These are phyloP conservation scores for Lacerta viridis DNA, from an alignment of 2,797 vertebrate species.

Conservation along the genomic window DNA sequence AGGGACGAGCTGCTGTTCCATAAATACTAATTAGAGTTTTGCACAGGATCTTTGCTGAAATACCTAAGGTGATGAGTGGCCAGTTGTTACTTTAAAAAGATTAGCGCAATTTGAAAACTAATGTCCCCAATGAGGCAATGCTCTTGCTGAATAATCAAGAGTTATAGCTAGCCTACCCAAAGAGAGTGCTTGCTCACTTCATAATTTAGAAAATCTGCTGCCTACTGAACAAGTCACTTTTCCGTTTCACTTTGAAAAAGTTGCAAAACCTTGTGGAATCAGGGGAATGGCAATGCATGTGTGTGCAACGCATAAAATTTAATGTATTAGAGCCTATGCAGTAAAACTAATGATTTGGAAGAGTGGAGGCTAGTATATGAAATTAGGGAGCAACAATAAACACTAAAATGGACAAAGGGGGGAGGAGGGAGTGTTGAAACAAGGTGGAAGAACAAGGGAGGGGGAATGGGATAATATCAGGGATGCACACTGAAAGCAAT, in stretches of 20 bases:
- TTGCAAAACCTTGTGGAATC: slow-evolving; percentile 66
- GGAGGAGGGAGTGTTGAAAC: background rate
- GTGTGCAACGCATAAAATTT: background rate
- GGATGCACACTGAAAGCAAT: background rate
- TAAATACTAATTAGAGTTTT: slow-evolving; percentile 81
- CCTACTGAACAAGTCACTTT: slow-evolving; percentile 72
- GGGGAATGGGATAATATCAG: slow-evolving; percentile 6
- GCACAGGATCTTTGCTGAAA: slow-evolving; percentile 76
- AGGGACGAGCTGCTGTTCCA: slow-evolving; percentile 76
- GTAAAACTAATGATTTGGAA: slow-evolving; percentile 19
- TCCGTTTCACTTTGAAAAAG: slow-evolving; percentile 76
- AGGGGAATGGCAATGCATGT: background rate
- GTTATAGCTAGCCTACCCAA: slow-evolving; percentile 75
- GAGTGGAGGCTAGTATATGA: slow-evolving; percentile 30
- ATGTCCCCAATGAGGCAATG: slow-evolving; percentile 78
- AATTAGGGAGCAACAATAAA: slow-evolving; percentile 38
- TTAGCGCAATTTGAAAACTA: slow-evolving; percentile 79
- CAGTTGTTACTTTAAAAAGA: slow-evolving; percentile 81
- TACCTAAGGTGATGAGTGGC: slow-evolving; percentile 80
- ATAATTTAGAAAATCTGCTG: slow-evolving; percentile 79
- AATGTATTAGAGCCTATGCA: slow-evolving; percentile 12
- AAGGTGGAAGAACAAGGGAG: slow-evolving; percentile 23
- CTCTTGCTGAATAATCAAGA: slow-evolving; percentile 79
- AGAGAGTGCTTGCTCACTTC: slow-evolving; percentile 76
- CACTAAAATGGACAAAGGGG: background rate